phyloP scores from a whole-genome alignment of 2,888 invertebrate species.

The Idaea straminata region DNA sequence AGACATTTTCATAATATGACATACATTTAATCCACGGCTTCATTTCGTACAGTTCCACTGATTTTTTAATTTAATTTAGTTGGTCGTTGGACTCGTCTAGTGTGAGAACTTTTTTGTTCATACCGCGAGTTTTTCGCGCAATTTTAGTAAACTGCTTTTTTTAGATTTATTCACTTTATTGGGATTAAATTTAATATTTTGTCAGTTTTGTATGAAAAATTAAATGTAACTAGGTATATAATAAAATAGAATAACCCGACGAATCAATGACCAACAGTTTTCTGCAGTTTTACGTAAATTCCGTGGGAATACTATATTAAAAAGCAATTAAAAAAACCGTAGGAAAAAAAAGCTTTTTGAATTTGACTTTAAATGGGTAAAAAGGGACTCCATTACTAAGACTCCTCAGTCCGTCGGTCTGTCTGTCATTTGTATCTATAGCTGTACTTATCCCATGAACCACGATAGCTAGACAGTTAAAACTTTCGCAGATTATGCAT shows the following conservation, averaged over 20 bases:
- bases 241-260: neutral
- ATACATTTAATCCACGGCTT: neutral
- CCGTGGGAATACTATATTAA: too few species aligned
- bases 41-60: neutral
- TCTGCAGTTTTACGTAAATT: too few species aligned
- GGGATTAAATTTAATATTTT: neutral
- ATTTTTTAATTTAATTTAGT: neutral
- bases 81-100: neutral
- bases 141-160: neutral
- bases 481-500: too few species aligned
- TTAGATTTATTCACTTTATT: neutral
- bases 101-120: neutral
- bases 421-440: too few species aligned
- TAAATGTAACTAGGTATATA: neutral
- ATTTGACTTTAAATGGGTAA: too few species aligned
- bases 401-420: too few species aligned
- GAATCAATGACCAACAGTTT: too few species aligned
- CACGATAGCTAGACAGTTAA: too few species aligned
- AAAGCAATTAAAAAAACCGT: too few species aligned
- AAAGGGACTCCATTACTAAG: too few species aligned
- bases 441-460: too few species aligned
- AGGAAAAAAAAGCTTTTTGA: too few species aligned
- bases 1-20: neutral
- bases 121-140: neutral
- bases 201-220: neutral